Evolutionary conservation across 2,797 vertebrate genomes (phyloP).

Genomic region (Leucoraja ocellata): DNA sequence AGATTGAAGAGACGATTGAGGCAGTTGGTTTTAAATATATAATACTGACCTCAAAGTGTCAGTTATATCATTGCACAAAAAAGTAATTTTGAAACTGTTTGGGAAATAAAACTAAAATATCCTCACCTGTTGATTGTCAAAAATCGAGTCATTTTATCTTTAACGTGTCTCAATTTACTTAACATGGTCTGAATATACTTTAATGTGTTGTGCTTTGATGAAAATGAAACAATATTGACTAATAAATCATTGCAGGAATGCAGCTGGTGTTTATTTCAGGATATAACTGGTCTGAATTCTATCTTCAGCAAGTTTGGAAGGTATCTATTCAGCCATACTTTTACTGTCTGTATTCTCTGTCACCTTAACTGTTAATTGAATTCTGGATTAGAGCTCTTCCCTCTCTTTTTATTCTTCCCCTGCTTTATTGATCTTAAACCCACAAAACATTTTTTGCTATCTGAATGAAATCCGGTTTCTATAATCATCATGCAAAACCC

Average conservation of each 20-base stretch:
- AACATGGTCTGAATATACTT: slow-evolving; percentile 12
- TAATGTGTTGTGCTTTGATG: slow-evolving; percentile 20
- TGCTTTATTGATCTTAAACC: too few relatives aligned
- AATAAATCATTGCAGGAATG: slow-evolving; percentile 8
- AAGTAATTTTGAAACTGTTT: slow-evolving; percentile 21
- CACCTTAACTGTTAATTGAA: too few relatives aligned
- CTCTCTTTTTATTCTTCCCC: not conserved
- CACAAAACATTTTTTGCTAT: not conserved
- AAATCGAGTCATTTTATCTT: slow-evolving; percentile 1
- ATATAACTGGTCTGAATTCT: not conserved
- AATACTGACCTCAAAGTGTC: slow-evolving; percentile 20
- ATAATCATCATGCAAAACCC: not conserved
- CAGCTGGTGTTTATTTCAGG: slow-evolving; percentile 27
- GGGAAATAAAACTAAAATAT: slow-evolving; percentile 15
- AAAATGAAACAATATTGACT: slow-evolving; percentile 1
- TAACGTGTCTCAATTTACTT: slow-evolving; percentile 13
- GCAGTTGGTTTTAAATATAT: slow-evolving; percentile 15
- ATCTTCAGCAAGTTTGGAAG: not conserved
- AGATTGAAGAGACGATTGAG: not conserved
- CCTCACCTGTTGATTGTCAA: slow-evolving; percentile 31
- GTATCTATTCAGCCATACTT: not conserved
- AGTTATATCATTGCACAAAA: not conserved
- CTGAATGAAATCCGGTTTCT: not conserved
- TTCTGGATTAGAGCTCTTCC: not conserved
- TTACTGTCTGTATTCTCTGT: not conserved